Evolutionary conservation across 1,140 invertebrate species (phyloP), one percentile per base, ranked within the genome.

Genomic region (Lucilia cuprina): DNA sequence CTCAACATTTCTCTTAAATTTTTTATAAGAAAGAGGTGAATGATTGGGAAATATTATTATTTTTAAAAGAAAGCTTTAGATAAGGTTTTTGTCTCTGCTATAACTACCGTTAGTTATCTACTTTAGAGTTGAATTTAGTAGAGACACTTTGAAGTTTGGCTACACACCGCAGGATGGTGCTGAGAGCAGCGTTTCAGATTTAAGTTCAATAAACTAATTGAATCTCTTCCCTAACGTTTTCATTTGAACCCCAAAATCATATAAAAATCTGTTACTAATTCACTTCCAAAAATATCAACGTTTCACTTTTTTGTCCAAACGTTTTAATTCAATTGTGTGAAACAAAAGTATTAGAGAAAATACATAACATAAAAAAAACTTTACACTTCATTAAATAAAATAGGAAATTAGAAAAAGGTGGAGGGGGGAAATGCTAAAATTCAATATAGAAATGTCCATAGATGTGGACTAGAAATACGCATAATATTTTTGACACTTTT

Each of bases 231-330:
- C n/a, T n/a, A n/a, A n/a, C n/a, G n/a, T n/a, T 30, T 30, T 30
- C 25, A 30, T 49, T 14, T 49, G 49, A 12, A 9, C 13, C 49
- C 49, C 49, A 21, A 70, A 30, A 30, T 30, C 25, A 30, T 30
- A 30, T n/a, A 70, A 21, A 70, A 70, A 70, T 70, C 65, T 70
- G 65, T 21, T 70, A 19, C 65, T 70, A 70, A 70, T 70, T 70
- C 25, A 19, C 65, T 70, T 25, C 65, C 14, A 19, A n/a, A 17
- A 17, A 49, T 55, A 55, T 55, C 25, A 30, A 3, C 0, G 13
- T 55, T 55, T 70, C 25, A 30, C 3, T 70, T 21, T 70, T 12
- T 12, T 21, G 25, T 30, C 25, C 25, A 30, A 1, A 30, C 25
- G 10, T 8, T n/a, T 70, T 70, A 70, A 70, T 70, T 70, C 65